A percentile compares a stretch with the other conserved stretches of the same genome.
These are phyloP conservation scores for Periophthalmus magnuspinnatus DNA, from an alignment of 2,797 vertebrate genomes.

Conservation along the genomic window DNA sequence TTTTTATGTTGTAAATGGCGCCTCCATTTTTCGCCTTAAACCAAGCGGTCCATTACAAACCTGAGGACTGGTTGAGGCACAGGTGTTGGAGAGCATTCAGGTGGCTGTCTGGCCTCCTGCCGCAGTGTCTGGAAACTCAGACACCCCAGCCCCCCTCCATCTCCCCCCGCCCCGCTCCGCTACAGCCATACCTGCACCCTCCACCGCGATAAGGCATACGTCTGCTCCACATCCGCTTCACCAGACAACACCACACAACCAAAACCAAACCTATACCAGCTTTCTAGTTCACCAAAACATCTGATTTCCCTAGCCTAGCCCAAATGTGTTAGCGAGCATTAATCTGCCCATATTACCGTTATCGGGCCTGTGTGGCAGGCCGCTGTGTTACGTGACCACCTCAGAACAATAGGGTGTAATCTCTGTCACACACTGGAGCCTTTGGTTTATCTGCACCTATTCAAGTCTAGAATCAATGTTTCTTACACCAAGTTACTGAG, in stretches of 20 bases:
- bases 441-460: conserved; percentile 59
- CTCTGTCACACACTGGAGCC: conserved; percentile 52
- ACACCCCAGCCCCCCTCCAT: conserved; percentile 42
- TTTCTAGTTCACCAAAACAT: conserved; percentile 50
- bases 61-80: background rate
- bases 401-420: conserved; percentile 60
- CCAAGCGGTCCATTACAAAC: conserved; percentile 33
- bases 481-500: conserved; percentile 28
- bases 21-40: conserved; percentile 50
- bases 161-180: conserved; percentile 51
- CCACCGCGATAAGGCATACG: conserved; percentile 56
- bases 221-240: conserved; percentile 19
- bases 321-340: conserved; percentile 36
- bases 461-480: conserved; percentile 46
- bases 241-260: conserved; percentile 52
- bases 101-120: conserved; percentile 79
- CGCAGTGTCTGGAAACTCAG: conserved; percentile 84
- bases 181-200: conserved; percentile 59
- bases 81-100: conserved; percentile 60
- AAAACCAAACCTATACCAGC: conserved; percentile 16
- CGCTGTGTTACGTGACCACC: conserved; percentile 51
- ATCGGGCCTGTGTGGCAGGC: conserved; percentile 38
- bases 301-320: conserved; percentile 40
- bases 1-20: conserved; percentile 47
- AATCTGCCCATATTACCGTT: conserved; percentile 66